Percentiles rank a stretch among this genome's conserved stretches.
phyloP scores from a whole-genome alignment of 2,113 vertebrate genomes.

The Notarius lentiginosus region DNA sequence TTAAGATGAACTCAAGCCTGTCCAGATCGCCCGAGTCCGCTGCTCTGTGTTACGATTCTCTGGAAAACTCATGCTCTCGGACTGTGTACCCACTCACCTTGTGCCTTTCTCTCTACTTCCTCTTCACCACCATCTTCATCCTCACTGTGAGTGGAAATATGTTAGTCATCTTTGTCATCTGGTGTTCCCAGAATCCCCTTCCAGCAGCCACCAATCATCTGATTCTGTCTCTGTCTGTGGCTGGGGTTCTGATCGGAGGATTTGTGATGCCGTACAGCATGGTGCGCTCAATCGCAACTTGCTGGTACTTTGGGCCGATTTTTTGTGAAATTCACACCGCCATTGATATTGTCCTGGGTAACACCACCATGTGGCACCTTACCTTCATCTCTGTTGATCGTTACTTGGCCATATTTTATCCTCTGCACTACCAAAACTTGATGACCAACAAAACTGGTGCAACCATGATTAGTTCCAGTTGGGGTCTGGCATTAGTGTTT shows the following conservation, averaged over 20 bases:
- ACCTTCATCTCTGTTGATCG: constrained; percentile 80
- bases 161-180: constrained; percentile 76
- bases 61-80: constrained; percentile 75
- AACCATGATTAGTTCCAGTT: constrained; percentile 54
- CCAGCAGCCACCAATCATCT: constrained; percentile 78
- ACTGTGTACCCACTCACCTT: constrained; percentile 64
- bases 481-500: constrained; percentile 74
- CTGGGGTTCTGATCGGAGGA: constrained; percentile 75
- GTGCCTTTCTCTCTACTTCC: constrained; percentile 69
- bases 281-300: constrained; percentile 77
- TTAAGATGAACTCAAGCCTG: constrained; percentile 22
- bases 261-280: constrained; percentile 83
- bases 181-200: constrained; percentile 75
- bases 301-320: constrained; percentile 79
- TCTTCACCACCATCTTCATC: constrained; percentile 72
- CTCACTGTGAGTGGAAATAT: constrained; percentile 78
- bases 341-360: constrained; percentile 76
- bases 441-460: constrained; percentile 22
- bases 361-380: constrained; percentile 78
- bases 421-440: constrained; percentile 43
- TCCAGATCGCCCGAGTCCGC: not conserved
- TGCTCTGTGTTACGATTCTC: constrained; percentile 64
- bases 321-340: constrained; percentile 81
- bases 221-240: constrained; percentile 77
- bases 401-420: constrained; percentile 63